Base-by-base conservation (phyloP, 2,888 invertebrate species). In the Euzophera pinguis region DNA sequence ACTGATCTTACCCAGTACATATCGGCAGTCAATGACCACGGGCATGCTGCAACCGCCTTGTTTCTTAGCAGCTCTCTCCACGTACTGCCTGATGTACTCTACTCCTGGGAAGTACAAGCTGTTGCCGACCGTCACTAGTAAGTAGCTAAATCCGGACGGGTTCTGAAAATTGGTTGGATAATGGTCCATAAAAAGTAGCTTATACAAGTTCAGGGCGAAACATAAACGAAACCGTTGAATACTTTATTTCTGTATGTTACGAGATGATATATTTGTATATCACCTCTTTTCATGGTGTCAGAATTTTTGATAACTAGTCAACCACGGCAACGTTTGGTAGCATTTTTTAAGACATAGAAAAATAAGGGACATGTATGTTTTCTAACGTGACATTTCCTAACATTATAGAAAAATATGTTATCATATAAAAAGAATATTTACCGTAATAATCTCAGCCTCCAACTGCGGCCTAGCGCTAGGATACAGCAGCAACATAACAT, bases 51-150 rank as follows among this genome's bases (percentile, higher is more conserved):
- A 93, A 0, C 91, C 90, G 34, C 95, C 96, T 64, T 94, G 92
- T 55, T 93, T 92, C 56, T 92, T 91, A 0, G 94, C 93, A 0
- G 94, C 95, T 65, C 94, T 92, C 38, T 93, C 94, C n/a, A 96
- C 94, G 55, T 93, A 94, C 38, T 94, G 93, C 56, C 95, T 91
- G 49, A 96, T 94, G 81, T 96, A 96, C 71, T 96, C 96, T 13
- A 96, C 93, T 0, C 96, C 95, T 0, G 96, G 96, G 75, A 96
- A 96, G 75, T 96, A 96, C 0, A 95, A 80, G 64, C 95, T 96
- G 64, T 96, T 95, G 50, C 94, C 95, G 0, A 96, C 96, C 0
- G 94, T 95, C 55, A 97, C 93, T 58, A 95, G 74, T 9, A 96
- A 89, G 76, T 96, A 96, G 60, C 93, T 94, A 37, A 93, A 86